Evolutionary conservation across 37 sponge, comb jelly and placozoan genomes (phyloP), one percentile per base, ranked within the genome.

Genomic region (Beroe ovata): DNA sequence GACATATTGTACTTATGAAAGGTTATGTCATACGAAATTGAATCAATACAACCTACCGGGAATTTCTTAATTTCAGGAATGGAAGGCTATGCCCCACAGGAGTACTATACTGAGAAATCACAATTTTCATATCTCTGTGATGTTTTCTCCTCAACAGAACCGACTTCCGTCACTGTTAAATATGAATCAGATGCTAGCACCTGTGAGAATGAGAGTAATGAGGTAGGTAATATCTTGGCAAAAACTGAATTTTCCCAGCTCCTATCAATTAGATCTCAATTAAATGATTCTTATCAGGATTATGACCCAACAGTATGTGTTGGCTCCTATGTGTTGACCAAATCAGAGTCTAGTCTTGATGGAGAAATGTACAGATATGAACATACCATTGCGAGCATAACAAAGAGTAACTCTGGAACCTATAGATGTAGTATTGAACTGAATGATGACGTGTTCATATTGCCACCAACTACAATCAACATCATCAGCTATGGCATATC

Each of bases 31-130:
- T n/a, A n/a, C n/a, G n/a, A n/a, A n/a, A n/a, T n/a, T n/a, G n/a
- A n/a, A n/a, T n/a, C n/a, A n/a, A n/a, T n/a, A n/a, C n/a, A n/a
- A n/a, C n/a, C n/a, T n/a, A n/a, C n/a, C n/a, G n/a, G n/a, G n/a
- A n/a, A n/a, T n/a, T n/a, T n/a, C n/a, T n/a, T n/a, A n/a, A n/a
- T 47, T 62, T 26, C 63, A 62, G 63, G 63, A 62, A 25, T 62
- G 63, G 47, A 39, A 54, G n/a, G 54, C 23, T 20, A 33, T 4
- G 28, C 33, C 21, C 20, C 84, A 2, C 38, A 1, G 22, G 38
- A 77, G 28, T 77, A 77, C 28, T 20, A 28, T 26, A 77, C 84
- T 36, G 28, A 42, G 16, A 77, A 77, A 42, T 40, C 84, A 25
- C 8, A 42, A 1, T 22, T 77, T 1, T 21, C 42, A 2, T 2